Conservation (phyloP, 2,888 invertebrate species). For the Anthophora plumipes region DNA sequence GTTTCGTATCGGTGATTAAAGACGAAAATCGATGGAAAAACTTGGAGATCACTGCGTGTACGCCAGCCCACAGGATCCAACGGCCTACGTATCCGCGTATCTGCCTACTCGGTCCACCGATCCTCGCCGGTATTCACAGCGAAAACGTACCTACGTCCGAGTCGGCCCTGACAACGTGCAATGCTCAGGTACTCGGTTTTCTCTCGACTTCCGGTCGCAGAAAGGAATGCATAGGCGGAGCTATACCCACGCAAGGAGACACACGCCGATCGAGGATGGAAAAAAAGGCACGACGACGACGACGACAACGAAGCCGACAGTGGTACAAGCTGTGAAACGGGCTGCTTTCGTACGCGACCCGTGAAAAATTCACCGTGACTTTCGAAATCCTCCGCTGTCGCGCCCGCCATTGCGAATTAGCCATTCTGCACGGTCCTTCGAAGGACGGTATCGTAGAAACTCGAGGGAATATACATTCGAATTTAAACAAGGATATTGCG, state of each 20-base stretch:
- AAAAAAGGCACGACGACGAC: slow-evolving; percentile 27
- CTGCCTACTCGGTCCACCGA: slow-evolving; percentile 67
- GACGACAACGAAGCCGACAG: too few species aligned
- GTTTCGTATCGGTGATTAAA: background rate
- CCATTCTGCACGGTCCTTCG: background rate
- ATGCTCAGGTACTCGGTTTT: slow-evolving; percentile 67
- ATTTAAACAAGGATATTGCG: too few species aligned
- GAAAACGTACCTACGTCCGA: slow-evolving; percentile 67
- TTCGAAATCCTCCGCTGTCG: background rate
- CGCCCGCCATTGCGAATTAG: background rate
- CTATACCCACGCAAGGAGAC: slow-evolving; percentile 69
- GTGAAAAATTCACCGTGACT: background rate
- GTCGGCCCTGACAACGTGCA: slow-evolving; percentile 54
- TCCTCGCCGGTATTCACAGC: slow-evolving; percentile 63
- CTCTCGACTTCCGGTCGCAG: slow-evolving; percentile 70
- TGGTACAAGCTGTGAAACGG: slow-evolving; percentile 28
- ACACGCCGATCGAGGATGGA: slow-evolving; percentile 54
- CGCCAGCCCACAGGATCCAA: slow-evolving; percentile 47
- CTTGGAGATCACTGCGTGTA: slow-evolving; percentile 35
- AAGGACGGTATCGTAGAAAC: background rate
- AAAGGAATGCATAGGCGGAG: slow-evolving; percentile 71
- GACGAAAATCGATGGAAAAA: slow-evolving; percentile 18
- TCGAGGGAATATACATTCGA: too few species aligned
- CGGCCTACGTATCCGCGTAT: slow-evolving; percentile 56
- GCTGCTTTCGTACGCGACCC: background rate